These are phyloP conservation scores for Acromyrmex echinatior DNA, from an alignment of 1,140 invertebrate genomes.

Conservation along the genomic window DNA sequence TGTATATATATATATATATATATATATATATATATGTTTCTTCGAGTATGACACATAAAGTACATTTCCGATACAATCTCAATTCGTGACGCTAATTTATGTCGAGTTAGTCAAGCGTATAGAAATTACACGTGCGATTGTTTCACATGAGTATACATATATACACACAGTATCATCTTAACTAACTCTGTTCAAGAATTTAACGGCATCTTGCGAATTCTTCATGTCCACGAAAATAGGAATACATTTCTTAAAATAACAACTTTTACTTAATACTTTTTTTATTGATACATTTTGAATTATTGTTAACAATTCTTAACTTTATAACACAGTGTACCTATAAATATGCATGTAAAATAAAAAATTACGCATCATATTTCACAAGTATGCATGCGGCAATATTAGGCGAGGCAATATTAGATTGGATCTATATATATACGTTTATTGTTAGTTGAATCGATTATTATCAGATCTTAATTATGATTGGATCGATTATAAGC, in stretches of 20 bases:
- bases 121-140: slow-evolving; percentile 16
- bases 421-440: neutral
- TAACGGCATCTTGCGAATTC: neutral
- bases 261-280: too few species aligned
- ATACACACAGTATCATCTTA: neutral
- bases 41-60: neutral
- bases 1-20: too few species aligned
- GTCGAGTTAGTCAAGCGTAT: slow-evolving; percentile 2
- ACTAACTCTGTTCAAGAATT: neutral
- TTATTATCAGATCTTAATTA: neutral
- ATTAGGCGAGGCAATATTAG: too few species aligned
- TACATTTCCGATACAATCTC: slow-evolving; percentile 26
- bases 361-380: too few species aligned
- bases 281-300: too few species aligned
- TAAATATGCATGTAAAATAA: too few species aligned
- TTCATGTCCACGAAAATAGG: neutral
- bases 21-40: neutral
- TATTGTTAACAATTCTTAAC: too few species aligned
- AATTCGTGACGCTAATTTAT: slow-evolving; percentile 33
- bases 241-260: neutral
- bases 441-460: neutral
- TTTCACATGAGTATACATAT: neutral
- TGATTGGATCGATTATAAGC: neutral
- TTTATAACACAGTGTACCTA: too few species aligned
- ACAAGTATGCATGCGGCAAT: too few species aligned